Evolutionary conservation across 2,113 vertebrate species (phyloP).

Genomic region (Alligator mississippiensis): DNA sequence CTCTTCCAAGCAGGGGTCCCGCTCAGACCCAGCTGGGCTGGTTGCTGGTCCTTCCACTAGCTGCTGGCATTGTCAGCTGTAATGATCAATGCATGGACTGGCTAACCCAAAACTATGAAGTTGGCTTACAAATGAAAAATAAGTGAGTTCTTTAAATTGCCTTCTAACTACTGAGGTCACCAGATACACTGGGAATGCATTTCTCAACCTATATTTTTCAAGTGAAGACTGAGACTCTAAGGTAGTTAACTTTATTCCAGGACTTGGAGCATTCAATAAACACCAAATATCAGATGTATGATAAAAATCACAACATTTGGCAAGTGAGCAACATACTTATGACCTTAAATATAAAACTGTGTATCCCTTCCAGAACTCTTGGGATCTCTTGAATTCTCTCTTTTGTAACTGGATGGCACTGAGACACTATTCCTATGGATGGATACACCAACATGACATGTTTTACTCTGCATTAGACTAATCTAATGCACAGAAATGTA

Average conservation of each 20-base stretch:
- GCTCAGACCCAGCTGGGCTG: no score
- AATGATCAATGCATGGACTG: neutral
- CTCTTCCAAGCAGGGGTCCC: no score
- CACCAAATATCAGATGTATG: neutral
- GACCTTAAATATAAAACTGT: neutral
- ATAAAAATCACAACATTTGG: neutral
- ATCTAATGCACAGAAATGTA: no score
- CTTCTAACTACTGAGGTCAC: neutral
- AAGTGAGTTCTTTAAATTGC: neutral
- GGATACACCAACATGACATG: no score
- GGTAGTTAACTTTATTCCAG: neutral
- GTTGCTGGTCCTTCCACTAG: no score
- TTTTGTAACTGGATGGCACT: neutral
- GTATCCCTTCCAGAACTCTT: neutral
- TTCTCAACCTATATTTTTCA: neutral
- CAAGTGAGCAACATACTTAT: neutral
- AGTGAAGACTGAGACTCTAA: neutral
- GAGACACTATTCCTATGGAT: no score
- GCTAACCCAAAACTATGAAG: neutral
- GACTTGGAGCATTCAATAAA: neutral
- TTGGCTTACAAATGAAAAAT: neutral
- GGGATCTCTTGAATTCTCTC: neutral
- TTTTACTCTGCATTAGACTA: no score
- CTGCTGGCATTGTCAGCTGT: no score
- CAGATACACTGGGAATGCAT: neutral